Percentiles rank a stretch among this genome's conserved stretches.
Evolutionary conservation across 1,140 invertebrate species (phyloP).

Genomic region (Drosophila guanche): DNA sequence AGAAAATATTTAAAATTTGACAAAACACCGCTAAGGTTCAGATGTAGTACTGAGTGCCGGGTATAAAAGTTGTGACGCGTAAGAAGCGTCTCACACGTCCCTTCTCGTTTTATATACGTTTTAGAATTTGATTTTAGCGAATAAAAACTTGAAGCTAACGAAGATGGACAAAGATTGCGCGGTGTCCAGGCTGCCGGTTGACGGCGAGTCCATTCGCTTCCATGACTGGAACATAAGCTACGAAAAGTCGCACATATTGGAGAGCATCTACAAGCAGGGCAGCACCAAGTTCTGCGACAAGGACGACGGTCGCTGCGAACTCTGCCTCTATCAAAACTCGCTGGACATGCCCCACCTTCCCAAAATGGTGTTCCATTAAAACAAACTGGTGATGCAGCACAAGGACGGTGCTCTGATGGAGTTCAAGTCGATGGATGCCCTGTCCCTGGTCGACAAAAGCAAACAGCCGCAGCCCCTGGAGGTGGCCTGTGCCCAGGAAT

Average conservation of each 20-base stretch:
- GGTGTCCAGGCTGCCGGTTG: conserved; percentile 64
- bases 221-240: conserved; percentile 89
- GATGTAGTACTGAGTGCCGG: too few relatives aligned
- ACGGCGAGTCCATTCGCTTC: conserved; percentile 81
- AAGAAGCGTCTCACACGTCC: too few relatives aligned
- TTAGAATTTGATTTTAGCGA: too few relatives aligned
- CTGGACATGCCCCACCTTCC: conserved; percentile 95
- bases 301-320: conserved; percentile 85
- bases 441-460: conserved; percentile 91
- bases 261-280: conserved; percentile 88
- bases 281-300: conserved; percentile 84
- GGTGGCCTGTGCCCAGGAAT: conserved; percentile 94
- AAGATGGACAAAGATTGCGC: neutral
- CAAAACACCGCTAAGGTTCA: too few relatives aligned
- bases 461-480: conserved; percentile 90
- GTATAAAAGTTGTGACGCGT: too few relatives aligned
- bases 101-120: too few relatives aligned
- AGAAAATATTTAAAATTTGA: too few relatives aligned
- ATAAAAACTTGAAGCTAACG: too few relatives aligned
- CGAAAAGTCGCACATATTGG: conserved; percentile 91
- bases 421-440: conserved; percentile 96
- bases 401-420: conserved; percentile 89
- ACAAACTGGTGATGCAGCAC: conserved; percentile 89
- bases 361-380: conserved; percentile 99
- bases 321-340: conserved; percentile 89